Conservation (phyloP, 2,888 invertebrate genomes). For the Cryptocheilus praepositus region DNA sequence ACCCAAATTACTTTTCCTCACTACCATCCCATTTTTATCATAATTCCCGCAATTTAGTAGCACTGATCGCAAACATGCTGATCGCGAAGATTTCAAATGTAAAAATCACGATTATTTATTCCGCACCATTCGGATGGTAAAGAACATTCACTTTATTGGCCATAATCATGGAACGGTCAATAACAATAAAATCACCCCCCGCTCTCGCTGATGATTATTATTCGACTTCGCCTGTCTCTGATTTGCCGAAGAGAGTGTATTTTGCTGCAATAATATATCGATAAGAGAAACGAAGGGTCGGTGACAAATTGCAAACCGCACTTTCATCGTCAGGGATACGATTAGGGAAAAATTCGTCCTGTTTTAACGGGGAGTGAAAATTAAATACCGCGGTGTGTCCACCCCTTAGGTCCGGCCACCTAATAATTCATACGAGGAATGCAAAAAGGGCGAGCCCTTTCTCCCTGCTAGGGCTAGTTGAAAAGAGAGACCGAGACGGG, state of each 20-base stretch:
- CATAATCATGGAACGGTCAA: too few species aligned
- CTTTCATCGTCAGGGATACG: conserved; percentile 60
- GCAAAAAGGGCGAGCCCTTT: conserved; percentile 62
- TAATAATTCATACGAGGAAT: conserved; percentile 69
- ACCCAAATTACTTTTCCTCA: too few species aligned
- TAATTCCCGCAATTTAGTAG: too few species aligned
- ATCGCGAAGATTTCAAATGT: too few species aligned
- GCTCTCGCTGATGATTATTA: too few species aligned
- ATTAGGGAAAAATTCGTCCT: conserved; percentile 60
- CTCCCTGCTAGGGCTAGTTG: conserved; percentile 24
- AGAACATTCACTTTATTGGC: too few species aligned
- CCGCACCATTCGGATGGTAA: too few species aligned
- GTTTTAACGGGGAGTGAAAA: conserved; percentile 63
- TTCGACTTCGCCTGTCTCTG: too few species aligned
- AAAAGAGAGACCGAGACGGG: conserved; percentile 27
- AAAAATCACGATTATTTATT: too few species aligned
- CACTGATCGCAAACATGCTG: too few species aligned
- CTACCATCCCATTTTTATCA: too few species aligned
- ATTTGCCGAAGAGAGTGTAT: conserved; percentile 9
- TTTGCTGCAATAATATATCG: conserved; percentile 43
- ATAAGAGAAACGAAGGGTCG: conserved; percentile 51
- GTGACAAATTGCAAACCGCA: conserved; percentile 60
- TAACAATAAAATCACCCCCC: too few species aligned
- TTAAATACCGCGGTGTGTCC: conserved; percentile 66
- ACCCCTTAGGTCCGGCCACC: conserved; percentile 61